Base-by-base conservation (phyloP, 2,797 vertebrate species). In the Rhincodon typus region DNA sequence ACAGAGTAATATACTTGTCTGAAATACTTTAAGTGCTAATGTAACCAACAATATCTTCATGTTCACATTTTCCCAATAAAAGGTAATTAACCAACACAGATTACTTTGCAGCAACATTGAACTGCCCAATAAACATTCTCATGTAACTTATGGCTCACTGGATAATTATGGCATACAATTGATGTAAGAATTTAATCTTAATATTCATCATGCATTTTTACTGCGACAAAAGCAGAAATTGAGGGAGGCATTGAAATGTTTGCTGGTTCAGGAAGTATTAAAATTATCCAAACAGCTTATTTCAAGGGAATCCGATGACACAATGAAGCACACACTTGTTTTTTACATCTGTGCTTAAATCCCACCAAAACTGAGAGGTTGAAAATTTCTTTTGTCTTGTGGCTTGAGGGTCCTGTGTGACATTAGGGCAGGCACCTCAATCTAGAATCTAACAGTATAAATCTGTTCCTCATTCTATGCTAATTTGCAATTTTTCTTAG, bases 91-190 rank as follows among this genome's bases (percentile, higher is more conserved):
- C 67, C 42, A 30, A 42, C 69, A 94, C 93, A 72, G 93, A 72
- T 94, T 94, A 50, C 67, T 53, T 94, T 94, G 93, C 42, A 94
- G 42, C 93, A 94, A 50, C 67, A 72, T 42, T 94, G 69, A 72
- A 72, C 93, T 94, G 67, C 27, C 69, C 74, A 15, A 50, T 72
- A 74, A 72, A 94, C 93, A 74, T 94, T 15, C 66, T 69, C 67
- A 94, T 50, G 67, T 94, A 94, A 94, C 46, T 94, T 50, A 94
- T 46, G 42, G 42, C 93, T 94, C 38, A 30, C 12, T 94, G 93
- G 66, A 94, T 94, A 94, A 50, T 69, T 94, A 72, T 70, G 67
- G 67, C 8, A 94, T 27, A 72, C 25, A 46, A 69, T 38, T 94
- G 93, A 94, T 70, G 25, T 42, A 72, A 72, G 57, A 91, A 19